phyloP scores from a whole-genome alignment of 2,113 vertebrate species.

The Passer montanus region DNA sequence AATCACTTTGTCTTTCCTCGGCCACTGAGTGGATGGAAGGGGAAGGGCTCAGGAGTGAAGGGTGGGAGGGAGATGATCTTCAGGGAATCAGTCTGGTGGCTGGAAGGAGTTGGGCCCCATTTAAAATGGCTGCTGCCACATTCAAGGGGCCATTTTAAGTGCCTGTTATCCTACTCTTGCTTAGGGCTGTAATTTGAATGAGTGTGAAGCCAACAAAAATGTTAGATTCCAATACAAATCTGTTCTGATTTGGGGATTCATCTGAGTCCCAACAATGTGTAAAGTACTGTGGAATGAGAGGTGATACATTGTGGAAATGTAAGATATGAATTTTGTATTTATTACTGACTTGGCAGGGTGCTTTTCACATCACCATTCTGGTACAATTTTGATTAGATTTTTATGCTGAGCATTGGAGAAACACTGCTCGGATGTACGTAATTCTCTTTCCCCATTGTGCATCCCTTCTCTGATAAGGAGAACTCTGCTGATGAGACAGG shows the following conservation, averaged over 20 bases:
- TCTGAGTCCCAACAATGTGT: constrained; percentile 42
- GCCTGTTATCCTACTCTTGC: constrained; percentile 4
- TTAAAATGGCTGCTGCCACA: constrained; percentile 27
- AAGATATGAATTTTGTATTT: constrained; percentile 65
- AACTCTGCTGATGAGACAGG: constrained; percentile 20
- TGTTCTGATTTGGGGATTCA: constrained; percentile 59
- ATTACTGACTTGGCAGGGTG: constrained; percentile 68
- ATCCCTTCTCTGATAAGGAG: constrained; percentile 31
- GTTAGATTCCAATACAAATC: constrained; percentile 55
- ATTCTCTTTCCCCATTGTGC: constrained; percentile 45
- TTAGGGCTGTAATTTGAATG: constrained; percentile 42
- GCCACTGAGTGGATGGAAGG: not conserved
- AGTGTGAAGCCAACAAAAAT: constrained; percentile 58
- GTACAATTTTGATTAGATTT: constrained; percentile 70
- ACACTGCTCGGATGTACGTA: constrained; percentile 17
- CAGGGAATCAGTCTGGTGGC: not conserved
- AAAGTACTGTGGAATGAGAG: constrained; percentile 41
- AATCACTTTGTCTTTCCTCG: not conserved
- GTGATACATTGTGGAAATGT: constrained; percentile 52
- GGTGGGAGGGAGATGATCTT: not conserved
- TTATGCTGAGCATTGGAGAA: constrained; percentile 62
- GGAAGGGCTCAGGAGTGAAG: not conserved
- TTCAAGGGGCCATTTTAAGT: constrained; percentile 61
- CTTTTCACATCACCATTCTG: constrained; percentile 60
- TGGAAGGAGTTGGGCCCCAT: not conserved